Base-by-base conservation (phyloP, 2,113 vertebrate species). In the Xenopus borealis region DNA sequence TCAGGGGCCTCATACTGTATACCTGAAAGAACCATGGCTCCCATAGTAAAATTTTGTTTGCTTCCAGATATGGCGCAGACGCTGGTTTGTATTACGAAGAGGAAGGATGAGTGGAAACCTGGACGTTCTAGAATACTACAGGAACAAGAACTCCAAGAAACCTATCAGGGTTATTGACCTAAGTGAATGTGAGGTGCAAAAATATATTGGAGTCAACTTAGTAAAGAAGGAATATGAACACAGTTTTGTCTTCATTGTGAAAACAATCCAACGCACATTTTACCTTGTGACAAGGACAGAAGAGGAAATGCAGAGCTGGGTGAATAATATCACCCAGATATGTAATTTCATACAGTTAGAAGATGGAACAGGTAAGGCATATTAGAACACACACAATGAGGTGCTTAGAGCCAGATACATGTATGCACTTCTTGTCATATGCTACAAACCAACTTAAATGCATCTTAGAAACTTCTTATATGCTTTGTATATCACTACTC, bases 211-310 rank as follows among this genome's bases (percentile, higher is more conserved):
- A 8, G 90, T 93, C 10, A 92, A 88, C 67, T 88, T 93, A 45
- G 86, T 96, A 69, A 94, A 89, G 83, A 91, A 95, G 27, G 93
- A 97, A 69, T 95, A 98, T 78, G 91, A 94, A 59, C 94, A 95
- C 75, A 93, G 95, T 80, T 98, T 94, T 0, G 89, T 98, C 27
- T 99, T 99, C 69, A 89, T 96, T 16, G 95, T 99, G 53, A 96
- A 96, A 80, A 99, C 97, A 0, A 84, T 92, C 1, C 90, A 89
- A 10, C 95, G 97, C 2, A 88, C 95, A 66, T 99, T 98, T 83
- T 99, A 98, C 85, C 90, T 99, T 83, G 94, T 99, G 81, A 97
- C 97, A 84, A 96, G 98, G 83, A 98, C 95, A 0, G 94, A 97
- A 80, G 95, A 96, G 75, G 97, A 99, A 85, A 98, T 98, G 97